Percentiles rank a stretch among this genome's conserved stretches.
These are phyloP conservation scores for Polyommatus iphigenia DNA, from an alignment of 2,888 invertebrate genomes.

Conservation along the genomic window DNA sequence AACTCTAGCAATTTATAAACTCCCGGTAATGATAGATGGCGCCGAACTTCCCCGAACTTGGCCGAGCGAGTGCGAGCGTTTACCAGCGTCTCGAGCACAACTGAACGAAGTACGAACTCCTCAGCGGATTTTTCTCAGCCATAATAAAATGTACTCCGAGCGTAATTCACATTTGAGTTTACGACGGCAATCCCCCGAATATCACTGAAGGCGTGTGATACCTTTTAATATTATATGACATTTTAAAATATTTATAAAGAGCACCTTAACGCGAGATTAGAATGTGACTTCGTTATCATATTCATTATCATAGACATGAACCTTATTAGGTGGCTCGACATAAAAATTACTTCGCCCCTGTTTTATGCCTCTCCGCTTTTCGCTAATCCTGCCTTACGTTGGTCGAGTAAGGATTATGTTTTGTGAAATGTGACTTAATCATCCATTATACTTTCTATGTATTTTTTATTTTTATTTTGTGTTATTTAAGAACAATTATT, in stretches of 20 bases:
- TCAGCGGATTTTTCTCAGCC: slow-evolving; percentile 58
- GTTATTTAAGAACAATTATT: no score
- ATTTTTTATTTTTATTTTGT: no score
- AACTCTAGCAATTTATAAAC: slow-evolving; percentile 75
- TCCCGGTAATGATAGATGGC: slow-evolving; percentile 73
- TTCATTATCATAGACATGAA: slow-evolving; percentile 24
- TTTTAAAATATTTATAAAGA: slow-evolving; percentile 76
- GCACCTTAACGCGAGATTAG: slow-evolving; percentile 46
- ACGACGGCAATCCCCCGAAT: slow-evolving; percentile 71
- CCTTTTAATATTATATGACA: slow-evolving; percentile 71
- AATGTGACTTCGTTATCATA: slow-evolving; percentile 39
- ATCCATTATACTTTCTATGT: neutral
- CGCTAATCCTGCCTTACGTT: neutral
- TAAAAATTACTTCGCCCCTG: neutral
- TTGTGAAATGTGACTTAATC: neutral
- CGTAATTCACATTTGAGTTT: slow-evolving; percentile 71
- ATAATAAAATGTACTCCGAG: slow-evolving; percentile 73
- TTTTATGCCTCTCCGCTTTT: neutral
- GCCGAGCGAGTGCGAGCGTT: slow-evolving; percentile 45
- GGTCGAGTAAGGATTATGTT: neutral
- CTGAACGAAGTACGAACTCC: slow-evolving; percentile 36
- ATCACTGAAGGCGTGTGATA: slow-evolving; percentile 65
- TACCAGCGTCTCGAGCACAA: slow-evolving; percentile 42
- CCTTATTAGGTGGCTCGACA: slow-evolving; percentile 11
- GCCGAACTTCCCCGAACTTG: slow-evolving; percentile 48